Base-by-base conservation (phyloP, 2,888 invertebrate genomes). In the Tenthredo notha region DNA sequence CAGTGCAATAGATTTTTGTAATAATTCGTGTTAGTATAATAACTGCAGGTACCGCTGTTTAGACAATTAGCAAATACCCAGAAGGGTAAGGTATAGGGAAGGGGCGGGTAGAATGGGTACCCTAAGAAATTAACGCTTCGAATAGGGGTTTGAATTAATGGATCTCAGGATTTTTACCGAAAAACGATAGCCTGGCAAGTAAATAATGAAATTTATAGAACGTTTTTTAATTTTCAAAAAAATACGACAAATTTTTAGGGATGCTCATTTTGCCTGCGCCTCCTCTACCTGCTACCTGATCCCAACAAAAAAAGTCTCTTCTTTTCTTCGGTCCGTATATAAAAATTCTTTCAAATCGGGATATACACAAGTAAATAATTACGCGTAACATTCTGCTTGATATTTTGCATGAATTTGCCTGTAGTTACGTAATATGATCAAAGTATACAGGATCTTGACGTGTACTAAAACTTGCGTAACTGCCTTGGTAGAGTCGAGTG, bases 341-440 rank as follows among this genome's bases (percentile, higher is more conserved):
- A 12, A 12, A 67, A 33, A 33, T n/a, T n/a, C 7, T 7, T 67
- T 67, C 33, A 15, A 67, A 61, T 25, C 61, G 25, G 10, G 10
- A 29, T 47, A 37, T 25, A 61, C 61, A 25, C 25, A 25, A 12
- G 67, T 33, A 67, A 67, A n/a, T n/a, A 2, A 67, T 67, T 67
- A 3, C 67, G 18, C 67, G 33, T 25, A 18, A 33, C 29, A 67
- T 67, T 67, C 67, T 67, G 77, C 54, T 29, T 33, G 25, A 18
- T 25, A 67, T 67, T 67, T 33, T 67, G 77, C 54, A 77, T 77
- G 50, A 77, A 54, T 77, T 29, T 33, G 54, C 54, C 77, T 54
- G n/a, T 6, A 58, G 25, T 54, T 77, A 58, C 77, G 77, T 54
- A 50, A 77, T 37, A 77, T 37, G 54, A 54, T 33, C 77, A 77